A percentile compares a stretch with the other conserved stretches of the same genome.
Conservation (phyloP, 2,888 invertebrate species). For the Blastobasis adustella region DNA sequence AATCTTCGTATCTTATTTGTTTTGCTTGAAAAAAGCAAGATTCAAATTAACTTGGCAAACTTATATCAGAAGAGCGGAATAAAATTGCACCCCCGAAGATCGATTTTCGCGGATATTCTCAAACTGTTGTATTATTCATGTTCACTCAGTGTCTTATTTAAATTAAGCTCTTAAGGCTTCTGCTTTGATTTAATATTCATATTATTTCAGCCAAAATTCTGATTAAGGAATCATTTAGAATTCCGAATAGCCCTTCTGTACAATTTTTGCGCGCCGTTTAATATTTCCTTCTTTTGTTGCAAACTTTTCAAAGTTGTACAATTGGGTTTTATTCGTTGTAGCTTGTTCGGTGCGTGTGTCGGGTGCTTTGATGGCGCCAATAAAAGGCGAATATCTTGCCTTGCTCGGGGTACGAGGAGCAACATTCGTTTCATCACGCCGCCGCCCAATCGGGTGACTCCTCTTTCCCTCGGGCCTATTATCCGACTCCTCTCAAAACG, state of each 20-base stretch:
- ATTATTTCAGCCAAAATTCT: constrained; percentile 21
- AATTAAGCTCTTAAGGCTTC: constrained; percentile 42
- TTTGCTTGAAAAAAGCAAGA: not conserved
- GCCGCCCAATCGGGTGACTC: constrained; percentile 36
- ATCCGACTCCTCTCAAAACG: constrained; percentile 18
- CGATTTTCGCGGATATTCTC: constrained; percentile 18
- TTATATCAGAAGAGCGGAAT: not conserved
- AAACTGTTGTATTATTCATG: constrained; percentile 47
- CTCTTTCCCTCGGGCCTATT: constrained; percentile 42
- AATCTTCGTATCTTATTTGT: too few species aligned
- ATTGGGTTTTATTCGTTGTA: too few species aligned
- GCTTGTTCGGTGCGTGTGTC: constrained; percentile 2
- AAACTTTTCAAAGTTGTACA: too few species aligned
- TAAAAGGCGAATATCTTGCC: constrained; percentile 39
- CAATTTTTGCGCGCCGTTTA: constrained; percentile 15
- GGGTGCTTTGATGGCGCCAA: constrained; percentile 26
- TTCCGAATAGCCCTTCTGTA: constrained; percentile 11
- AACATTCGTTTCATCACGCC: constrained; percentile 37
- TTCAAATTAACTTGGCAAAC: too few species aligned
- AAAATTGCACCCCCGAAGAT: constrained; percentile 1
- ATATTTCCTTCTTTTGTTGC: not conserved
- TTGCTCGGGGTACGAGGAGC: constrained; percentile 15
- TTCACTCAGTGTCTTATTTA: constrained; percentile 39
- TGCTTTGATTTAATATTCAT: constrained; percentile 39
- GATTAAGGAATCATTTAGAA: constrained; percentile 9